phyloP scores from a whole-genome alignment of 1,140 invertebrate species.

The Aleiodes sp. region DNA sequence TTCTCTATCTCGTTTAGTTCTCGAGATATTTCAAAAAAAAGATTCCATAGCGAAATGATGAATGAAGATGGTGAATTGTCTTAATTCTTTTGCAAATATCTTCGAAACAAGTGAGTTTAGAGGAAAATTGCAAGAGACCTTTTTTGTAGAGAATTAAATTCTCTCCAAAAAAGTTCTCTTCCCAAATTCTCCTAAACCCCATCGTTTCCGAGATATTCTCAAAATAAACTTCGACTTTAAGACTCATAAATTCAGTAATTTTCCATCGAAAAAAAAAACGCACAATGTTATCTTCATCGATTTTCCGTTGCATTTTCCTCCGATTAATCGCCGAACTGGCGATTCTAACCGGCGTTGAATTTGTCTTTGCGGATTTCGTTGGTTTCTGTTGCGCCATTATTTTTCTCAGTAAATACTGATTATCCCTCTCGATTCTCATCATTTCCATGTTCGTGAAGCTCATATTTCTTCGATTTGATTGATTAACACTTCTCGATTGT shows the following conservation, averaged over 20 bases:
- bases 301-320: slow-evolving; percentile 51
- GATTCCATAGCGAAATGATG: no score
- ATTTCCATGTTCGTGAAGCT: slow-evolving; percentile 64
- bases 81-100: no score
- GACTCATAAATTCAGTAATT: not conserved
- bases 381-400: slow-evolving; percentile 57
- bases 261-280: not conserved
- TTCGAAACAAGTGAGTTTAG: no score
- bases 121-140: no score
- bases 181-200: no score
- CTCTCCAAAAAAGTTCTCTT: no score
- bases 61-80: no score
- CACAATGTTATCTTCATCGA: slow-evolving; percentile 58
- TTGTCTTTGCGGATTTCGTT: slow-evolving; percentile 34
- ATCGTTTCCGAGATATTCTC: no score
- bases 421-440: slow-evolving; percentile 63
- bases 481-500: not conserved
- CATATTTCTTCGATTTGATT: slow-evolving; percentile 55
- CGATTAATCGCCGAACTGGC: slow-evolving; percentile 58
- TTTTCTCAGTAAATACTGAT: slow-evolving; percentile 61
- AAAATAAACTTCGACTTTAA: no score
- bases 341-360: slow-evolving; percentile 28
- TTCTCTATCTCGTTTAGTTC: no score
- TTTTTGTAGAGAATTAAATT: no score
- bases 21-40: no score